These are phyloP conservation scores for Luffia ferchaultella DNA, from an alignment of 2,888 invertebrate genomes.

Conservation along the genomic window DNA sequence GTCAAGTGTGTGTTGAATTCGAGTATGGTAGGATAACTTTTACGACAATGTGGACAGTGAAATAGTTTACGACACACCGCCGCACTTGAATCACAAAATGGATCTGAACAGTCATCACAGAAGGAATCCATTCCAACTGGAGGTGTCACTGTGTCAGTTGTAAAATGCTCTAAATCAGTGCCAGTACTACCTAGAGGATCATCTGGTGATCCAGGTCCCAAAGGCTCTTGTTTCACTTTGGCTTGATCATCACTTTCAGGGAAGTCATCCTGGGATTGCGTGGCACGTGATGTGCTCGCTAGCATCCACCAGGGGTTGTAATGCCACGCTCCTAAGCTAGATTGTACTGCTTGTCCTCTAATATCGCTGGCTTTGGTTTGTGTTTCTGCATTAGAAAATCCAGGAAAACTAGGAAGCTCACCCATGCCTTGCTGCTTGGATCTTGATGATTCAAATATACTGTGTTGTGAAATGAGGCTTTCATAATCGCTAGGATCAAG, in stretches of 20 bases:
- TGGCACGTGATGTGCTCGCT: slow-evolving; percentile 53
- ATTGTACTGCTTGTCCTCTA: slow-evolving; percentile 43
- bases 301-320: slow-evolving; percentile 66
- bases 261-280: slow-evolving; percentile 53
- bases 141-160: slow-evolving; percentile 40
- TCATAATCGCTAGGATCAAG: slow-evolving; percentile 58
- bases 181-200: slow-evolving; percentile 36
- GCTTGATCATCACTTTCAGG: slow-evolving; percentile 49
- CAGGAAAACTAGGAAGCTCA: slow-evolving; percentile 55
- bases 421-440: slow-evolving; percentile 39
- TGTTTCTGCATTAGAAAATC: slow-evolving; percentile 60
- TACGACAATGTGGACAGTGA: slow-evolving; percentile 63
- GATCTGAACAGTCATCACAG: slow-evolving; percentile 63
- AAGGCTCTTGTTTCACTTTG: slow-evolving; percentile 55
- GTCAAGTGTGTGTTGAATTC: slow-evolving; percentile 62
- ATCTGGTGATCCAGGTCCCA: slow-evolving; percentile 48
- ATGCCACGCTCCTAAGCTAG: slow-evolving; percentile 54
- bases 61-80: slow-evolving; percentile 55
- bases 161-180: slow-evolving; percentile 40
- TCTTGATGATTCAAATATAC: slow-evolving; percentile 52
- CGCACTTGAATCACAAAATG: slow-evolving; percentile 58
- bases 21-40: slow-evolving; percentile 59
- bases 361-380: slow-evolving; percentile 58
- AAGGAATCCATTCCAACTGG: slow-evolving; percentile 53
- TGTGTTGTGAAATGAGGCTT: slow-evolving; percentile 56